Evolutionary conservation across 53 echinoderm and acorn worm genomes (phyloP).

Genomic region (Crossaster papposus): DNA sequence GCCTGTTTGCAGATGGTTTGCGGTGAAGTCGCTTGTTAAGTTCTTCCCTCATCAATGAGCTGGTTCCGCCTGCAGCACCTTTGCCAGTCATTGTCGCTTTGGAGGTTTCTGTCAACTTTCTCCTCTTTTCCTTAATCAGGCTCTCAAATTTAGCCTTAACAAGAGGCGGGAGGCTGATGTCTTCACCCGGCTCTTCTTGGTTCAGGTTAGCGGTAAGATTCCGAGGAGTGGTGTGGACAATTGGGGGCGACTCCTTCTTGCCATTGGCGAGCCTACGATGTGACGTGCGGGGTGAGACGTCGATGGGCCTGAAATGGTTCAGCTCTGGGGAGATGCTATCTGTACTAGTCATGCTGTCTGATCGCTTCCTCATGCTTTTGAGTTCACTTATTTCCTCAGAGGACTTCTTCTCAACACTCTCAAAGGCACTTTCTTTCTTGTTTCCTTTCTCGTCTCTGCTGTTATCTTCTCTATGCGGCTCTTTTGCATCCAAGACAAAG

Average conservation of each 20-base stretch:
- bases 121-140: conserved; percentile 67
- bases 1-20: conserved; percentile 41
- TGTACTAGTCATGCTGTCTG: conserved; percentile 87
- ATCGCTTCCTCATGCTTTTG: conserved; percentile 51
- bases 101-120: conserved; percentile 61
- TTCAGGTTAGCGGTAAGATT: conserved; percentile 73
- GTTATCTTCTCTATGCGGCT: background rate
- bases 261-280: conserved; percentile 84
- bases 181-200: conserved; percentile 15
- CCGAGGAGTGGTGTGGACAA: conserved; percentile 87
- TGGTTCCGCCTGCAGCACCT: conserved; percentile 24
- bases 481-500: conserved; percentile 28
- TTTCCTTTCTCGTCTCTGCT: background rate
- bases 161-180: conserved; percentile 54
- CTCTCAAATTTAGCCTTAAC: conserved; percentile 76
- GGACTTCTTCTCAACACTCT: conserved; percentile 30
- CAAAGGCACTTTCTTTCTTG: conserved; percentile 58
- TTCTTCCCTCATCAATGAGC: conserved; percentile 40
- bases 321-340: conserved; percentile 94
- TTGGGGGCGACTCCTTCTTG: conserved; percentile 70
- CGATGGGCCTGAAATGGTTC: conserved; percentile 94
- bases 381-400: background rate
- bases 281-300: conserved; percentile 92
- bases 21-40: conserved; percentile 64
- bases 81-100: conserved; percentile 76